Percentiles rank a stretch among this genome's conserved stretches.
phyloP scores from a whole-genome alignment of 2,113 vertebrate genomes.

The Gambusia holbrooki region DNA sequence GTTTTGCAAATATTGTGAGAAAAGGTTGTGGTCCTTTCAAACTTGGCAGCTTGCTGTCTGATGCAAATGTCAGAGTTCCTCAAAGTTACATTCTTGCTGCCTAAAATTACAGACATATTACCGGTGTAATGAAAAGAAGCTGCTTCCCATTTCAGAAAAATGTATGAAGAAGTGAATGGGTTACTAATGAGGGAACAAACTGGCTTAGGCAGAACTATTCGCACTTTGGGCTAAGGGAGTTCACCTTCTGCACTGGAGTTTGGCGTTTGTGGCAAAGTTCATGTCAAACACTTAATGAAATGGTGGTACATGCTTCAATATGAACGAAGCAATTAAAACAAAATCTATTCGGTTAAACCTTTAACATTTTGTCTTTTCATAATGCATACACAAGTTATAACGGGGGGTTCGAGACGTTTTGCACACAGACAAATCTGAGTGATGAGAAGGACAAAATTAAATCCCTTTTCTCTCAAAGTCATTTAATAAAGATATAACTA shows the following conservation, averaged over 20 bases:
- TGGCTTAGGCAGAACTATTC: constrained; percentile 31
- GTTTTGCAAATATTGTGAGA: constrained; percentile 10
- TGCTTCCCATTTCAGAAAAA: constrained; percentile 39
- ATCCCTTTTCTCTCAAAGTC: neutral
- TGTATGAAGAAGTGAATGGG: constrained; percentile 37
- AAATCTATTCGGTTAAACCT: constrained; percentile 24
- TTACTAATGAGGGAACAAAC: constrained; percentile 54
- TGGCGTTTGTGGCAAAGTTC: constrained; percentile 12
- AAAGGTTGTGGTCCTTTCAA: constrained; percentile 19
- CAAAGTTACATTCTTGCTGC: constrained; percentile 7
- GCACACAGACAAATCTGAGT: neutral
- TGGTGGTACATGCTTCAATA: constrained; percentile 37
- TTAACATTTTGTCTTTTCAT: constrained; percentile 14
- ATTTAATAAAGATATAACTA: neutral
- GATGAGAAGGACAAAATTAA: neutral
- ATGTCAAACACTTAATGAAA: constrained; percentile 22
- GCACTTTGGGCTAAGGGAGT: constrained; percentile 2
- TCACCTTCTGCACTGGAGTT: constrained; percentile 16
- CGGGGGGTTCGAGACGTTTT: neutral
- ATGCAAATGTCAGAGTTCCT: constrained; percentile 25
- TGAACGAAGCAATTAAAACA: constrained; percentile 31
- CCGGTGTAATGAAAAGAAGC: constrained; percentile 32
- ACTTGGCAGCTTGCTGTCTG: constrained; percentile 31
- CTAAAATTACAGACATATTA: constrained; percentile 41
- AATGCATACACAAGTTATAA: neutral